phyloP scores from a whole-genome alignment of 2,797 vertebrate species.

The Paramormyrops hopkinsi region DNA sequence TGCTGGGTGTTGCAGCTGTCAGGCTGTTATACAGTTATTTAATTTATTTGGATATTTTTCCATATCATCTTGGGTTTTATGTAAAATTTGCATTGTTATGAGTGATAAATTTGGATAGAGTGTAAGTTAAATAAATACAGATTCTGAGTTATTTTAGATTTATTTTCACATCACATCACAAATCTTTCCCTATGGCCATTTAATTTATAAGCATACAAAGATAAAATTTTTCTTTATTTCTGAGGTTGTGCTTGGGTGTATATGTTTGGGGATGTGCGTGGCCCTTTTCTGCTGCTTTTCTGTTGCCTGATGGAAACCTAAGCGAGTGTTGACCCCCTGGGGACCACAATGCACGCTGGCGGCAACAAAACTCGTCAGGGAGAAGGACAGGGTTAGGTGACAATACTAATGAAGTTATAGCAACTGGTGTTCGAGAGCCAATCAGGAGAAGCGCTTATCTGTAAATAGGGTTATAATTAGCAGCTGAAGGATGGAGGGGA shows the following conservation, averaged over 20 bases:
- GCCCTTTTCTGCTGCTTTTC: not conserved
- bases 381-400: slow-evolving; percentile 79
- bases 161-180: not conserved
- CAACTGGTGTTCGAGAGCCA: slow-evolving; percentile 65
- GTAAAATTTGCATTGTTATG: not conserved
- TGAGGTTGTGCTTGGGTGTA: not conserved
- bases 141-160: not conserved
- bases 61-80: not conserved
- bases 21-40: not conserved
- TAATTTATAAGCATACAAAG: not conserved
- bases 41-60: not conserved
- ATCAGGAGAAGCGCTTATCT: slow-evolving; percentile 70
- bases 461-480: slow-evolving; percentile 81
- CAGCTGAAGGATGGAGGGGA: slow-evolving; percentile 72
- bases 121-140: not conserved
- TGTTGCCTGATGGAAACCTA: not conserved
- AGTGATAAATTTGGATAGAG: not conserved
- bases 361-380: slow-evolving; percentile 63
- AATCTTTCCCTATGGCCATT: not conserved
- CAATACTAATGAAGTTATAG: slow-evolving; percentile 75
- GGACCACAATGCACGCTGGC: not conserved
- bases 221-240: not conserved
- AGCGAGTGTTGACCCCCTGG: not conserved
- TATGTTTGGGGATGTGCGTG: not conserved
- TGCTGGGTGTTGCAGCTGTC: not conserved